A percentile compares a stretch with the other conserved stretches of the same genome.
Evolutionary conservation across 2,113 vertebrate species (phyloP).

Genomic region (Oncorhynchus clarkii): DNA sequence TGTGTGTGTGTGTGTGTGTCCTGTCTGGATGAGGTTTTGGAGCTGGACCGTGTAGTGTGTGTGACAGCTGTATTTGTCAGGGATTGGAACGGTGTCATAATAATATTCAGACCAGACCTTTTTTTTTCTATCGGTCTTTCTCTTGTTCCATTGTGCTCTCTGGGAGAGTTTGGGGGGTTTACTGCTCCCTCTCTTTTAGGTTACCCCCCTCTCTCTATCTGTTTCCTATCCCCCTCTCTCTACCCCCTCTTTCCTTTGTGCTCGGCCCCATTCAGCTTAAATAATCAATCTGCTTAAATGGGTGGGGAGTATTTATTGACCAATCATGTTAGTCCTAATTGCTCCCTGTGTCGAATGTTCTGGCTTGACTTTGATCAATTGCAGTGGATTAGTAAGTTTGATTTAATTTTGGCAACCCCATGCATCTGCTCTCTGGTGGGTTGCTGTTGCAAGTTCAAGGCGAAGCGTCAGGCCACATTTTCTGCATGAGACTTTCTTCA

Average conservation of each 20-base stretch:
- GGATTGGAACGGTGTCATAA: no score
- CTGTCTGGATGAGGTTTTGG: background rate
- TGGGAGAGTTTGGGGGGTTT: constrained; percentile 41
- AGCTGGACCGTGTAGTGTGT: background rate
- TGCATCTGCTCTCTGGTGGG: constrained; percentile 27
- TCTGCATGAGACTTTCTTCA: constrained; percentile 18
- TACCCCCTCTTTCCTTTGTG: constrained; percentile 41
- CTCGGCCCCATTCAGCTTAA: constrained; percentile 51
- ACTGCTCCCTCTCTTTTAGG: constrained; percentile 21
- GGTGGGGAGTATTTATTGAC: constrained; percentile 17
- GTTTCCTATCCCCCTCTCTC: constrained; percentile 8
- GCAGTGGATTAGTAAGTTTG: constrained; percentile 42
- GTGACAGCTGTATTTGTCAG: background rate
- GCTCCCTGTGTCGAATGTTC: constrained; percentile 12
- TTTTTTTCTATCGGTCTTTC: constrained; percentile 22
- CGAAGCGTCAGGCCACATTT: constrained; percentile 39
- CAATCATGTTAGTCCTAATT: constrained; percentile 31
- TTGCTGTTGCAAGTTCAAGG: constrained; percentile 39
- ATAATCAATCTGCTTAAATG: constrained; percentile 54
- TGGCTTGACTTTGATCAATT: constrained; percentile 42
- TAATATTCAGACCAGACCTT: background rate
- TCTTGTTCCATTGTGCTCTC: constrained; percentile 41
- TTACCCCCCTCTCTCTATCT: background rate
- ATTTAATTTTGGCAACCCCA: constrained; percentile 35
- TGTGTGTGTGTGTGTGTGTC: background rate